Base-by-base conservation (phyloP, 2,888 invertebrate genomes). In the Cantharis rustica region DNA sequence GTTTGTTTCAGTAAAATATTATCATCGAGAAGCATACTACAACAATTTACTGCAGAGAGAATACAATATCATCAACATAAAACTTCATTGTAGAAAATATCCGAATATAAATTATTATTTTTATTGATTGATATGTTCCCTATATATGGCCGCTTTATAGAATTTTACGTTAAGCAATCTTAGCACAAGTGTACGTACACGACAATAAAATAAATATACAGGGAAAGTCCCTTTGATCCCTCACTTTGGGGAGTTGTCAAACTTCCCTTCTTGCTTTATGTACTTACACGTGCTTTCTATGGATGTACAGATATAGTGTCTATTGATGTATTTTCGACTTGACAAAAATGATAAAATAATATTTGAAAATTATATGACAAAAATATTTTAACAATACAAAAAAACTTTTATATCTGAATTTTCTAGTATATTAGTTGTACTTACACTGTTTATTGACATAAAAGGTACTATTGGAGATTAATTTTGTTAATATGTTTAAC, bases 161-260 rank as follows among this genome's bases (percentile, higher is more conserved):
- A 71, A 75, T 61, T 31, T 61, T 71, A 74, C 73, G 75, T 75
- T 72, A 64, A 69, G 85, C 87, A 87, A 87, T 87, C 86, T 86
- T 86, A 83, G 82, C 84, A 86, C 85, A 87, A 86, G 86, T 86
- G 86, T 84, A 86, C 85, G 84, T 86, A 86, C 85, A 86, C 85
- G 86, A 88, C 87, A 88, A 87, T 87, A 87, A 87, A 87, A 87
- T 86, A 87, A 87, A 88, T 87, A 87, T 86, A 85, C 84, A 83
- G 84, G 85, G 85, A 82, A 82, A 81, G 83, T 83, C 84, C 85
- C 86, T 87, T 87, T 87, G 86, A 86, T 86, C 86, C 85, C 82
- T 75, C 68, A 75, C 77, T 77, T 77, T 64, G 61, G 77, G 77
- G 77, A 77, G 75, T 77, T 75, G 69, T 62, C 68, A 75, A 75